These are phyloP conservation scores for Phymastichus coffea DNA, from an alignment of 1,140 invertebrate genomes.

Conservation along the genomic window DNA sequence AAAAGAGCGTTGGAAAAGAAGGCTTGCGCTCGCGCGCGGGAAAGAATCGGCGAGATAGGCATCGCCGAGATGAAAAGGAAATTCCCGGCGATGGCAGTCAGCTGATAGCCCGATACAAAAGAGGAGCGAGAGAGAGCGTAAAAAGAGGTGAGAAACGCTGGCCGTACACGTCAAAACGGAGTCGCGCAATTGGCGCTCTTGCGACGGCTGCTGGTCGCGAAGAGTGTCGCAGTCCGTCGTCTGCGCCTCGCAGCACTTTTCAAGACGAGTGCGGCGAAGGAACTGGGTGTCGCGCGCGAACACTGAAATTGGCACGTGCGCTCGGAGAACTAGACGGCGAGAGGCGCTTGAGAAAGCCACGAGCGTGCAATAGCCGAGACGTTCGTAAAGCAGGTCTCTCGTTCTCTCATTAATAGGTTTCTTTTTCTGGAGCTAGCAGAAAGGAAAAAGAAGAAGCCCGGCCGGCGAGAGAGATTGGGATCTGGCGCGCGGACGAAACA, in stretches of 20 bases:
- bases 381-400: not conserved
- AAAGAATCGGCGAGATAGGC: slow-evolving; percentile 1
- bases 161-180: too few relatives aligned
- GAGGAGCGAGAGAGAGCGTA: slow-evolving; percentile 1
- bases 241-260: too few relatives aligned
- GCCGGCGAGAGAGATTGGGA: slow-evolving; percentile 13
- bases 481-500: not conserved
- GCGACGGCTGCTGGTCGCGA: too few relatives aligned
- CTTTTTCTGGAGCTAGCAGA: not conserved
- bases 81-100: slow-evolving; percentile 15
- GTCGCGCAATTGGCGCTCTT: too few relatives aligned
- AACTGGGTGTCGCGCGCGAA: too few relatives aligned
- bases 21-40: not conserved
- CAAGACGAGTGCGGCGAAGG: too few relatives aligned
- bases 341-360: not conserved
- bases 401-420: slow-evolving; percentile 24
- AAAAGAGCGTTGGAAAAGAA: not conserved
- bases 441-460: too few relatives aligned
- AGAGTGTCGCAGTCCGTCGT: too few relatives aligned
- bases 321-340: not conserved
- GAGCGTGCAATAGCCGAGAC: too few relatives aligned
- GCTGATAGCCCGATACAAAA: slow-evolving; percentile 19
- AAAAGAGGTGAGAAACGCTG: not conserved
- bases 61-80: slow-evolving; percentile 26
- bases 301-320: too few relatives aligned